A percentile compares a stretch with the other conserved stretches of the same genome.
Evolutionary conservation across 2,888 invertebrate genomes (phyloP).

Genomic region (Lithosia quadra): DNA sequence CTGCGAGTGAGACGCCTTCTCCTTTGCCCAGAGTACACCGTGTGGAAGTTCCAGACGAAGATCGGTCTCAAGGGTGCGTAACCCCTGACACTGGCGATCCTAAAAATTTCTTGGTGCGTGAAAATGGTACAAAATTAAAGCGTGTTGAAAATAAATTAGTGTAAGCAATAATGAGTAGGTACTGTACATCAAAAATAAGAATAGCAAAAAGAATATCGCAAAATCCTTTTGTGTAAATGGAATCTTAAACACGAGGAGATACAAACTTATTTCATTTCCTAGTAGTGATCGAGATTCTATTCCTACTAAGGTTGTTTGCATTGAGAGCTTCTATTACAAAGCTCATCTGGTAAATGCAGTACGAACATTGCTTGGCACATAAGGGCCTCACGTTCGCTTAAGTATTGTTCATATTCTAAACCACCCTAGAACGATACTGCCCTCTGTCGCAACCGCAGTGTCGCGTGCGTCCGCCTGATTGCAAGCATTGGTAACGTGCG

Average conservation of each 20-base stretch:
- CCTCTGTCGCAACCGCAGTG: slow-evolving; percentile 75
- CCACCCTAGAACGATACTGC: slow-evolving; percentile 66
- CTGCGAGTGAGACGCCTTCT: too few species aligned
- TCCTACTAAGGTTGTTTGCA: slow-evolving; percentile 63
- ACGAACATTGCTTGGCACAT: slow-evolving; percentile 62
- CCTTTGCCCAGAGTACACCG: too few species aligned
- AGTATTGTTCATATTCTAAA: slow-evolving; percentile 84
- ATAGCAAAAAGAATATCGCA: not conserved
- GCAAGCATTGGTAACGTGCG: slow-evolving; percentile 68
- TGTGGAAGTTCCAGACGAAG: too few species aligned
- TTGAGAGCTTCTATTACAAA: slow-evolving; percentile 71
- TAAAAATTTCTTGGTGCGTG: too few species aligned
- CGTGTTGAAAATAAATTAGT: too few species aligned
- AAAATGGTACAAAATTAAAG: too few species aligned
- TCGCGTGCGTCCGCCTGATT: slow-evolving; percentile 78
- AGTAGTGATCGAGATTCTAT: slow-evolving; percentile 68
- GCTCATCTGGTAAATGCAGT: slow-evolving; percentile 81
- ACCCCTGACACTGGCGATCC: too few species aligned
- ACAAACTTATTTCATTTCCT: slow-evolving; percentile 51
- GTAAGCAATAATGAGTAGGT: too few species aligned
- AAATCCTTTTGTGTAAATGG: slow-evolving; percentile 39
- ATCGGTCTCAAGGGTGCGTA: too few species aligned
- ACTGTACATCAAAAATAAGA: slow-evolving; percentile 16
- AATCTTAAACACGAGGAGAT: slow-evolving; percentile 42
- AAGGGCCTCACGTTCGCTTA: slow-evolving; percentile 68